Conservation (phyloP, 2,888 invertebrate genomes). For the Venusia cambrica region DNA sequence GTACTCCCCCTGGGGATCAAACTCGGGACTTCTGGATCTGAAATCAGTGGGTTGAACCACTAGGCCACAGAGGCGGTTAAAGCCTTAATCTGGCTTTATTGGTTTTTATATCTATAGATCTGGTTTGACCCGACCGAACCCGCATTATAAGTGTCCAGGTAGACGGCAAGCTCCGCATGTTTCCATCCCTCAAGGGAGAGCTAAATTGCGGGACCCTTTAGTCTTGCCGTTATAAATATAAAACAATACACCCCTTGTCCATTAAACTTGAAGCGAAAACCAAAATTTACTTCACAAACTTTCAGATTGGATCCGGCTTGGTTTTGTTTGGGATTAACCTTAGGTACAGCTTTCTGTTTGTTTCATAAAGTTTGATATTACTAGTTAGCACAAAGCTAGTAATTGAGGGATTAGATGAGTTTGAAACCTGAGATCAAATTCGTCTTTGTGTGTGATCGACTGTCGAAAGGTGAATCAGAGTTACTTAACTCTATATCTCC, state of each 20-base stretch:
- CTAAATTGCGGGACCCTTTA: slow-evolving; percentile 52
- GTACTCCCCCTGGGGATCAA: too few relatives aligned
- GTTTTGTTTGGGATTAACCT: slow-evolving; percentile 36
- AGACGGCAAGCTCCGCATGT: slow-evolving; percentile 39
- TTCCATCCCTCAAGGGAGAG: slow-evolving; percentile 40
- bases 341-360: slow-evolving; percentile 18
- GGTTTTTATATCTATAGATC: too few relatives aligned
- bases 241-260: slow-evolving; percentile 54
- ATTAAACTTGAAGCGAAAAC: slow-evolving; percentile 49
- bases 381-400: slow-evolving; percentile 1
- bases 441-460: too few relatives aligned
- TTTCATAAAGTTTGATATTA: slow-evolving; percentile 10
- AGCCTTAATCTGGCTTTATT: too few relatives aligned
- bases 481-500: too few relatives aligned
- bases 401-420: too few relatives aligned
- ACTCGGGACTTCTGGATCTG: too few relatives aligned
- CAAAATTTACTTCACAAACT: slow-evolving; percentile 46
- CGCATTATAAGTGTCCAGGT: slow-evolving; percentile 38
- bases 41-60: too few relatives aligned
- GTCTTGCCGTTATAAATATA: slow-evolving; percentile 57
- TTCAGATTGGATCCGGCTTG: slow-evolving; percentile 40
- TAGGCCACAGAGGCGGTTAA: too few relatives aligned
- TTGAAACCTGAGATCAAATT: too few relatives aligned
- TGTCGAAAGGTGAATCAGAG: too few relatives aligned
- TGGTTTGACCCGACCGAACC: slow-evolving; percentile 24